Evolutionary conservation across 2,888 invertebrate species (phyloP), one percentile per base, ranked within the genome.

Genomic region (Petrophora chlorosata): DNA sequence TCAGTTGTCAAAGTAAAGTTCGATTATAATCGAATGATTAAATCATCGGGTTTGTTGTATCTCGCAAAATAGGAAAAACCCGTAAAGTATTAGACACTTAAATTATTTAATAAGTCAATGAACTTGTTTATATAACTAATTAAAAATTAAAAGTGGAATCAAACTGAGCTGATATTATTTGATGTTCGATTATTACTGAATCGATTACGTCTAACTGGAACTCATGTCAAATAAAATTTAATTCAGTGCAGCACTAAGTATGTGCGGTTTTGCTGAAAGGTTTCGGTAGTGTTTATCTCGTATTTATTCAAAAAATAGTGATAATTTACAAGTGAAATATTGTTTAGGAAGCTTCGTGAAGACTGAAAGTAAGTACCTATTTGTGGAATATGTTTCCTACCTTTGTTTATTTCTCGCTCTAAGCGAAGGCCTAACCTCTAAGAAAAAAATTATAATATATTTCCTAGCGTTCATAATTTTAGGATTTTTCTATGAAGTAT

Each of bases 321-420:
- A 59, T 84, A 85, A 82, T 85, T 85, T 86, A 82, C 79, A 80
- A 85, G 85, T 88, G 85, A 66, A 67, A 67, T 72, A 74, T 19
- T 39, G 66, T 61, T 64, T 62, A 67, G 26, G 71, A 63, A 66
- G 56, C 65, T 63, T 65, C 62, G 63, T 61, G 61, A 57, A 70
- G 54, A 72, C 57, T 59, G 44, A 65, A 65, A 76, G 85, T 83
- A 62, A 76, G 84, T 79, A 45, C 15, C 46, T 55, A 43, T 38
- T 59, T 30, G 33, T 19, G 10, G 25, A 33, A 4, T 25, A 26
- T 8, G 5, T 7, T 9, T 10, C 4, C 10, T 1, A 9, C 14
- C 3, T 8, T 3, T 9, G 2, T 26, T 13, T 16, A 12, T 23
- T 42, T 32, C n/a, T 12, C 7, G 15, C 3, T 9, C 25, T 38